Evolutionary conservation across 2,113 vertebrate genomes (phyloP).

Genomic region (Pogonocichla stellata): DNA sequence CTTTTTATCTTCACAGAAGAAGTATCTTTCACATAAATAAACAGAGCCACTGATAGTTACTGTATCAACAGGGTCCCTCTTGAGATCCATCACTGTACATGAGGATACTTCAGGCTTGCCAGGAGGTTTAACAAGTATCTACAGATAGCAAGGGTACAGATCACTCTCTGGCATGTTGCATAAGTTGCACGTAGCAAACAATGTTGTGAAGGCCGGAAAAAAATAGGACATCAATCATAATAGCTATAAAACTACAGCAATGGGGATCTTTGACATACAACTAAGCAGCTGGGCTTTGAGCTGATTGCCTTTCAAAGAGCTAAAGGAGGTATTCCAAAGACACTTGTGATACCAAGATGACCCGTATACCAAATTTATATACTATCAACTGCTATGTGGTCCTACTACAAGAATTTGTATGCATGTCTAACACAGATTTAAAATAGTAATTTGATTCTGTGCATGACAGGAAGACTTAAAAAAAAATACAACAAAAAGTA

Average conservation of each 20-base stretch:
- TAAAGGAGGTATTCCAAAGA: neutral
- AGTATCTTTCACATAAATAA: neutral
- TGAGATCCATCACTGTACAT: neutral
- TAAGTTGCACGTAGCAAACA: neutral
- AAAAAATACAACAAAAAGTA: neutral
- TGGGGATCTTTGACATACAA: accelerated
- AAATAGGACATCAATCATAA: neutral
- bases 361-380: neutral
- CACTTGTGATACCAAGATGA: neutral
- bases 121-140: neutral
- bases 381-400: neutral
- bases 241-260: neutral
- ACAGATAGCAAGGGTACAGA: neutral
- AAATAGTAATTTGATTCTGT: neutral
- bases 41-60: neutral
- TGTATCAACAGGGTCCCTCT: neutral
- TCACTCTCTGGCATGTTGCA: neutral
- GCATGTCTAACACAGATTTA: neutral
- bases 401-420: neutral
- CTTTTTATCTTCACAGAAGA: neutral
- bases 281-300: neutral
- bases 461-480: neutral
- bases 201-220: neutral
- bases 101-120: neutral
- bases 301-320: neutral